Evolutionary conservation across 2,113 vertebrate species (phyloP), one percentile per base, ranked within the genome.

Genomic region (Lepus americanus): DNA sequence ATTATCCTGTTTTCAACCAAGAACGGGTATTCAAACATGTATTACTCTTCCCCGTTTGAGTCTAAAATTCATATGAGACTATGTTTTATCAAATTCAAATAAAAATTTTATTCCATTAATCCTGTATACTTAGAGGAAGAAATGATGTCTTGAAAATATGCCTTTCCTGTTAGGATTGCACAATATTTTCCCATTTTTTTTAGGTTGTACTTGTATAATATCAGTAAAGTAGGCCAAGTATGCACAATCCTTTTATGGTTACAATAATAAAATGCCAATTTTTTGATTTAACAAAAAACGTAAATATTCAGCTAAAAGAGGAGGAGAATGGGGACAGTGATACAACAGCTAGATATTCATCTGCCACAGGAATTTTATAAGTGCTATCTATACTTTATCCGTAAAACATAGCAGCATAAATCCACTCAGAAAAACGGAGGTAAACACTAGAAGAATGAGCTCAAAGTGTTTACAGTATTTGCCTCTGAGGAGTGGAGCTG

Each of bases 31-130:
- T 78, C 61, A 85, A 44, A 67, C 27, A n/a, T 69, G 20, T 44
- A 31, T 69, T 77, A 20, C 33, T 44, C 25, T 44, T 78, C 49
- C 2, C 27, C 67, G 20, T 77, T 69, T 55, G 36, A 78, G 25
- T 61, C 63, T 61, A 66, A 92, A 69, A 51, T 70, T 49, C 17
- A 70, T 70, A 61, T 27, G 16, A 23, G 63, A 92, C 23, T 78
- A n/a, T 69, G 31, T 85, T 92, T 92, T 85, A 59, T 69, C 51
- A 44, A 63, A 70, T 61, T 92, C 49, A 19, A 59, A 29, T 51
- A 79, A 87, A 93, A 77, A 39, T 29, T 7, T 69, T 84, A 8
- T 20, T 70, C 20, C 72, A 8, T 72, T 63, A 31, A 22, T 72
- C 23, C 64, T 36, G 20, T 33, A 20, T 87, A 93, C 61, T 51